phyloP scores from a whole-genome alignment of 2,888 invertebrate species.

The Ophonus ardosiacus region DNA sequence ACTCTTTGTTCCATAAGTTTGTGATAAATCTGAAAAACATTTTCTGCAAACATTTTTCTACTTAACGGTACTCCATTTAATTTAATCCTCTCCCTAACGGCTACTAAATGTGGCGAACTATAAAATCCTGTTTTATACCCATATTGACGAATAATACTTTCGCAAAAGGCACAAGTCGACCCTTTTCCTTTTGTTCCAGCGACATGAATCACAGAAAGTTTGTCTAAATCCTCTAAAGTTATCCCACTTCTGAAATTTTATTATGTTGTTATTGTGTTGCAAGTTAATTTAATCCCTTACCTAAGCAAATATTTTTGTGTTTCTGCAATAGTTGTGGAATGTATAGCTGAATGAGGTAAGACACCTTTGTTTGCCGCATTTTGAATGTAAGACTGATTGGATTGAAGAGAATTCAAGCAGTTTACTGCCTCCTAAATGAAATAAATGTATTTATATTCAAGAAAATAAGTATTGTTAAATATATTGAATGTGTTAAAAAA shows the following conservation, averaged over 20 bases:
- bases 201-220: conserved; percentile 93
- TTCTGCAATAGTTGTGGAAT: conserved; percentile 71
- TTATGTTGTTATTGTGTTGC: neutral
- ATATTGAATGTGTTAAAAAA: too few relatives aligned
- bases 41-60: conserved; percentile 83
- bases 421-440: conserved; percentile 82
- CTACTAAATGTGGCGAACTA: conserved; percentile 96
- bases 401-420: conserved; percentile 84
- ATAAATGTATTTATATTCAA: neutral
- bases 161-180: conserved; percentile 95
- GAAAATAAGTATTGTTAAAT: too few relatives aligned
- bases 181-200: conserved; percentile 99
- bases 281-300: conserved; percentile 69
- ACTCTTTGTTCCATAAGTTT: conserved; percentile 78
- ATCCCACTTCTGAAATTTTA: conserved; percentile 80
- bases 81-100: conserved; percentile 93
- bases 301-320: conserved; percentile 79
- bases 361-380: conserved; percentile 73
- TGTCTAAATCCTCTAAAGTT: conserved; percentile 81
- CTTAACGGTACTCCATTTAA: conserved; percentile 90
- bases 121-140: conserved; percentile 95
- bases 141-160: conserved; percentile 90
- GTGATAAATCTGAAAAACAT: conserved; percentile 91
- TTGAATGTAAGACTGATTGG: conserved; percentile 82
- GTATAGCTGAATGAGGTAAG: conserved; percentile 72